A percentile compares a stretch with the other conserved stretches of the same genome.
phyloP scores from a whole-genome alignment of 2,113 vertebrate genomes.

The Urocolius indicus region DNA sequence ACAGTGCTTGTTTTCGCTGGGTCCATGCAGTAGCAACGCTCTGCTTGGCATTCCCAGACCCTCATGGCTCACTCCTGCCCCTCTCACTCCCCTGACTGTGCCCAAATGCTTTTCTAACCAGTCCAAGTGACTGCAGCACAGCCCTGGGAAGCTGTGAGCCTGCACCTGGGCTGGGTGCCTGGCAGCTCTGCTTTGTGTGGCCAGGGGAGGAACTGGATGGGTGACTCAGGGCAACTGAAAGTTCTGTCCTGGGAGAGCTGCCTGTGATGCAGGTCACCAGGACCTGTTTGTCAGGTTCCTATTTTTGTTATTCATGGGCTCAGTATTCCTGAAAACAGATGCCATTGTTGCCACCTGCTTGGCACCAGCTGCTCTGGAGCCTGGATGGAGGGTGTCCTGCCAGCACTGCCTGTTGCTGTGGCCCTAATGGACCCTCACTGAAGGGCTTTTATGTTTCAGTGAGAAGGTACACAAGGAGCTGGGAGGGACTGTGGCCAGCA shows the following conservation, averaged over 20 bases:
- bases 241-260: slow-evolving; percentile 24
- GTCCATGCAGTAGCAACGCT: background rate
- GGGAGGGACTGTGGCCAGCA: no score
- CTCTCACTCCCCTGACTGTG: background rate
- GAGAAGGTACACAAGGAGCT: no score
- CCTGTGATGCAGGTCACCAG: slow-evolving; percentile 22
- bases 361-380: background rate
- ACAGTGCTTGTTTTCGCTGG: background rate
- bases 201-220: background rate
- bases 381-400: background rate
- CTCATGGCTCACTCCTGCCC: background rate
- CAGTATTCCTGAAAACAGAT: slow-evolving; percentile 68
- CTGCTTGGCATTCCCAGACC: background rate
- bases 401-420: background rate
- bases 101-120: background rate
- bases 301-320: slow-evolving; percentile 58
- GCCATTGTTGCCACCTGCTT: background rate
- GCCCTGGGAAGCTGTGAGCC: background rate
- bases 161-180: background rate
- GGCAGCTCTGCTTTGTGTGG: background rate
- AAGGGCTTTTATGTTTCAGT: no score
- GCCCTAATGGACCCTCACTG: no score
- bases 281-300: slow-evolving; percentile 65
- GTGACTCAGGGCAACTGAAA: slow-evolving; percentile 60
- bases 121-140: rapidly evolving